Base-by-base conservation (phyloP, 2,888 invertebrate species). In the Limnephilus rhombicus region DNA sequence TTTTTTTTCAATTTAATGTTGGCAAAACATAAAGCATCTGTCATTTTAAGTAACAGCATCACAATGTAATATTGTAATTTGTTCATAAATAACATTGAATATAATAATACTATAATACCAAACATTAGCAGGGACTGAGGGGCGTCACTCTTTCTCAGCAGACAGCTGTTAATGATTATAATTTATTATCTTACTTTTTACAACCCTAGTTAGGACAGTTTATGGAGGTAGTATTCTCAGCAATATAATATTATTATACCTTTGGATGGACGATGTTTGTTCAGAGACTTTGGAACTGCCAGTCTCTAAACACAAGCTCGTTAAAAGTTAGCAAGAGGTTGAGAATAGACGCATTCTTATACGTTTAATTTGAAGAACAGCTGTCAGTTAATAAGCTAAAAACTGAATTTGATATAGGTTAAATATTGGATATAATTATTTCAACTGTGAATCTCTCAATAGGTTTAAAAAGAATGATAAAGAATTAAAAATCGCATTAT, bases 131-230 rank as follows among this genome's bases (percentile, higher is more conserved):
- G 18, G 29, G 86, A 49, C 41, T 9, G 3, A 31, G 87, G 83
- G 87, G 87, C 87, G 87, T 53, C 87, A 41, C 41, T 37, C 90
- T 18, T 82, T 49, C 49, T 82, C 49, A 83, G n/a, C 85, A 91
- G 91, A 91, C 91, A 91, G 86, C 80, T 86, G 81, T 86, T 91
- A 86, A 86, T 91, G 80, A 80, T 86, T 86, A 86, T 91, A 37
- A 86, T 45, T 80, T 80, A 86, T 90, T 81, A 82, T 82, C 81
- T 29, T 45, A 53, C 31, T 41, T 89, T 90, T 82, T 41, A 82
- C 82, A 90, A 90, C 90, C 90, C 90, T 81, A 49, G 89, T 82
- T 49, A 80, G 29, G 90, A 31, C 31, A 31, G 90, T 90, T 90
- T 90, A 90, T 90, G n/a, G 41, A 13, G 31, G 34, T 37, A 18